Percentiles rank a stretch among this genome's conserved stretches.
Evolutionary conservation across 2,797 vertebrate genomes (phyloP).

Genomic region (Mormyrus hasselquistii): DNA sequence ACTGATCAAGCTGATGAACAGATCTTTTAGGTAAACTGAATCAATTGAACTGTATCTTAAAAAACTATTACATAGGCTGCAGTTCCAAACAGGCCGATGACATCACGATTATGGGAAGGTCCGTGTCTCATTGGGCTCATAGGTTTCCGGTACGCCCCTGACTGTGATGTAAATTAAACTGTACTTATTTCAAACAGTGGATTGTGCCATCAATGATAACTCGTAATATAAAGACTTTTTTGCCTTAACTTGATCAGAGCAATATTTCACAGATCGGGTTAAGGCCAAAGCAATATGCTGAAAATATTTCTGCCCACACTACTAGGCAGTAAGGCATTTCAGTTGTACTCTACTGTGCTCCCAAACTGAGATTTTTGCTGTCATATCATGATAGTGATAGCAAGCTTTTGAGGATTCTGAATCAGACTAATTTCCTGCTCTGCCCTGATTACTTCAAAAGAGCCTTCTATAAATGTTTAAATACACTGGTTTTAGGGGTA

Average conservation of each 20-base stretch:
- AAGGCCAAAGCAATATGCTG: not conserved
- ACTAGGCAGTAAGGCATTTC: not conserved
- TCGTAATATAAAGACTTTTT: not conserved
- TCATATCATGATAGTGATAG: not conserved
- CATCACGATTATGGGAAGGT: not conserved
- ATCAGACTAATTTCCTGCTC: not conserved
- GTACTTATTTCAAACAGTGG: not conserved
- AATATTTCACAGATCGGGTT: not conserved
- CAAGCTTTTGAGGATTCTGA: not conserved
- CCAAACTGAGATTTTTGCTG: conserved; percentile 14
- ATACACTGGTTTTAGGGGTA: not conserved
- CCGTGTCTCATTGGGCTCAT: not conserved
- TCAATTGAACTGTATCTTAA: not conserved
- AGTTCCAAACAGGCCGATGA: not conserved
- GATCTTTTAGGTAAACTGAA: not conserved
- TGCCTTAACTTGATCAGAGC: not conserved
- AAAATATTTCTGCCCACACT: not conserved
- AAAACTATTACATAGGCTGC: not conserved
- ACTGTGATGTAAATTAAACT: not conserved
- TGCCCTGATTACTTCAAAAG: not conserved
- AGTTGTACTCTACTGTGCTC: not conserved
- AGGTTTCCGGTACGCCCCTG: not conserved
- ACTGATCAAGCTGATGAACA: not conserved
- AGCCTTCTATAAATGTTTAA: not conserved
- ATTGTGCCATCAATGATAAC: not conserved